Evolutionary conservation across 2,888 invertebrate genomes (phyloP).

Genomic region (Ceramica pisi): DNA sequence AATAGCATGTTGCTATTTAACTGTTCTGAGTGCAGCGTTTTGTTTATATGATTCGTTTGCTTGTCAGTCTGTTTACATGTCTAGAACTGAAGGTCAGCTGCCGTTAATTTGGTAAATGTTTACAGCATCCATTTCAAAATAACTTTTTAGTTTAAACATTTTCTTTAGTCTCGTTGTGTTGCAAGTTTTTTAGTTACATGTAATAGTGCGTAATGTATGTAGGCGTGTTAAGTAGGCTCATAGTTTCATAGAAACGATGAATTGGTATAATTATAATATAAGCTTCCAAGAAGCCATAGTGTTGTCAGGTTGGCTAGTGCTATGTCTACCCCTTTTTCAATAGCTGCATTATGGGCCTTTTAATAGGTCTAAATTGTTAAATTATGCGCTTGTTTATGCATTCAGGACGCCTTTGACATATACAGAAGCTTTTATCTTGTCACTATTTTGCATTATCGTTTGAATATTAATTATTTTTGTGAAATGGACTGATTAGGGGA

Average conservation of each 20-base stretch:
- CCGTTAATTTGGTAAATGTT: conserved; percentile 71
- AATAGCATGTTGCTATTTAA: conserved; percentile 76
- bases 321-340: conserved; percentile 61
- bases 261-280: conserved; percentile 64
- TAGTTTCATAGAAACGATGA: conserved; percentile 69
- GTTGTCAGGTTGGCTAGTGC: conserved; percentile 37
- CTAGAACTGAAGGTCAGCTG: conserved; percentile 73
- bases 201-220: conserved; percentile 14
- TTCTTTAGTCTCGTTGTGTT: conserved; percentile 21
- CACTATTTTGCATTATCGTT: conserved; percentile 38
- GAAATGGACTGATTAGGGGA: conserved; percentile 7
- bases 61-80: conserved; percentile 74
- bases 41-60: conserved; percentile 77
- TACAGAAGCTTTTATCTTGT: conserved; percentile 38
- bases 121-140: conserved; percentile 64
- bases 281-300: conserved; percentile 67
- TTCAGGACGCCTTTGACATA: conserved; percentile 69
- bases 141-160: conserved; percentile 57
- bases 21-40: conserved; percentile 66
- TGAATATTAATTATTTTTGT: conserved; percentile 36
- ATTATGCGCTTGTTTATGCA: conserved; percentile 73
- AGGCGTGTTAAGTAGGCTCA: conserved; percentile 25
- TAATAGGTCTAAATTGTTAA: conserved; percentile 77
- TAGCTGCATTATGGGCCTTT: conserved; percentile 65
- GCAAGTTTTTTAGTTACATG: conserved; percentile 16